Evolutionary conservation across 2,797 vertebrate genomes (phyloP).

Genomic region (Octomys mimax): DNA sequence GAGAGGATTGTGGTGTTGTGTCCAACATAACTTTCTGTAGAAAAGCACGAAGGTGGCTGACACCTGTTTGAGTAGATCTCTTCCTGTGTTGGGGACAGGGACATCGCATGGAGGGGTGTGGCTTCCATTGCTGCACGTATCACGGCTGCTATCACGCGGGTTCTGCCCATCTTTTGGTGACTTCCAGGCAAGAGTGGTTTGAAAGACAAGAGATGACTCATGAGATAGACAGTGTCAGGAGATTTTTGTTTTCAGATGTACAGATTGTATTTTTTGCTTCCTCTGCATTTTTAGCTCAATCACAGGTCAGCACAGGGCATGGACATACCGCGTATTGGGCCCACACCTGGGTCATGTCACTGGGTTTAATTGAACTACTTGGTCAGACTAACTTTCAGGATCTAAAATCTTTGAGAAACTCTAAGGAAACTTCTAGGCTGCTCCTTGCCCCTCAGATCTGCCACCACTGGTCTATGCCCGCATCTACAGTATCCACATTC

Average conservation of each 20-base stretch:
- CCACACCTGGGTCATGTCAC: not conserved
- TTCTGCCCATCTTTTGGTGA: not conserved
- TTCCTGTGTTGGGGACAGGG: not conserved
- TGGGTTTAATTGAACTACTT: not conserved
- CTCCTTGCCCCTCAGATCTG: not conserved
- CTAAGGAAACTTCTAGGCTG: not conserved
- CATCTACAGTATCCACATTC: not conserved
- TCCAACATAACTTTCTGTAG: not conserved
- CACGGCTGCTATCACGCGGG: not conserved
- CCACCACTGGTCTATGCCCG: not conserved
- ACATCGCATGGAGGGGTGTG: not conserved
- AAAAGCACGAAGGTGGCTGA: not conserved
- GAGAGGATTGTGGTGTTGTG: not conserved
- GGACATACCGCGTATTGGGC: not conserved
- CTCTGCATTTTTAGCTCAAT: conserved; percentile 30
- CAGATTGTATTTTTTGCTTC: not conserved
- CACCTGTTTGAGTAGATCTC: not conserved
- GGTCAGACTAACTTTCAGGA: not conserved
- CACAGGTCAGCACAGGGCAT: not conserved
- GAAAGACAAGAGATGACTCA: not conserved
- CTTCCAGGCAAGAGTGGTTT: not conserved
- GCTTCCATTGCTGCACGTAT: not conserved
- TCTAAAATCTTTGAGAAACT: not conserved
- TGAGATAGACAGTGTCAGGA: not conserved
- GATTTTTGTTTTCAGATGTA: not conserved